These are phyloP conservation scores for Aleiodes testaceus DNA, from an alignment of 2,888 invertebrate species.

Conservation along the genomic window DNA sequence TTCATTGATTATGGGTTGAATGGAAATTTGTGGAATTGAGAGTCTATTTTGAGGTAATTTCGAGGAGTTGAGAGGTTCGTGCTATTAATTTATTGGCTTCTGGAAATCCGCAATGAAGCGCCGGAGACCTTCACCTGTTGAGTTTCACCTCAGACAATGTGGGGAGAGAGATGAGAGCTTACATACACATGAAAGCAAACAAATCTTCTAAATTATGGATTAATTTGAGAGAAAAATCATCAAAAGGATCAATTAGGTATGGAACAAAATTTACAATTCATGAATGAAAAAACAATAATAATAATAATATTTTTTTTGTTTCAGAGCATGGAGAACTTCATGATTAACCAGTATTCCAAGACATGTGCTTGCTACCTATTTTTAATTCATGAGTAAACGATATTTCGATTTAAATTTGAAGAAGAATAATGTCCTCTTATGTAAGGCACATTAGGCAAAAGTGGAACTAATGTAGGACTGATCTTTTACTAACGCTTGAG, in stretches of 20 bases:
- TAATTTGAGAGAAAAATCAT: no score
- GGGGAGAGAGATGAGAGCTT: constrained; percentile 5
- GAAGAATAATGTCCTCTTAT: constrained; percentile 12
- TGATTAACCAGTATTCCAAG: no score
- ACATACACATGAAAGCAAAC: no score
- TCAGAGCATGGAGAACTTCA: no score
- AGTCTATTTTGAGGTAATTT: constrained; percentile 16
- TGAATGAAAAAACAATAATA: no score
- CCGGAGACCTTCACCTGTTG: constrained; percentile 36
- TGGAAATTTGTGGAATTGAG: neutral
- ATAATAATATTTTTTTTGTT: no score
- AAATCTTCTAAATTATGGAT: no score
- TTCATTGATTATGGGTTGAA: constrained; percentile 12
- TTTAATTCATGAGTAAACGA: neutral
- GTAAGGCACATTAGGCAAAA: neutral
- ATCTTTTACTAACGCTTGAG: constrained; percentile 50
- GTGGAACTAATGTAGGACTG: constrained; percentile 40
- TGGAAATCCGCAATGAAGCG: constrained; percentile 22
- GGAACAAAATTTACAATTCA: no score
- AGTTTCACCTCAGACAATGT: neutral
- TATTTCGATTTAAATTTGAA: neutral
- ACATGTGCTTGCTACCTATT: no score
- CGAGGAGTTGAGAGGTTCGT: neutral
- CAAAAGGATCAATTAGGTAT: no score
- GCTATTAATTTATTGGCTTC: constrained; percentile 30